A percentile compares a stretch with the other conserved stretches of the same genome.
Evolutionary conservation across 1,140 invertebrate genomes (phyloP).

Genomic region (Lucilia cuprina): DNA sequence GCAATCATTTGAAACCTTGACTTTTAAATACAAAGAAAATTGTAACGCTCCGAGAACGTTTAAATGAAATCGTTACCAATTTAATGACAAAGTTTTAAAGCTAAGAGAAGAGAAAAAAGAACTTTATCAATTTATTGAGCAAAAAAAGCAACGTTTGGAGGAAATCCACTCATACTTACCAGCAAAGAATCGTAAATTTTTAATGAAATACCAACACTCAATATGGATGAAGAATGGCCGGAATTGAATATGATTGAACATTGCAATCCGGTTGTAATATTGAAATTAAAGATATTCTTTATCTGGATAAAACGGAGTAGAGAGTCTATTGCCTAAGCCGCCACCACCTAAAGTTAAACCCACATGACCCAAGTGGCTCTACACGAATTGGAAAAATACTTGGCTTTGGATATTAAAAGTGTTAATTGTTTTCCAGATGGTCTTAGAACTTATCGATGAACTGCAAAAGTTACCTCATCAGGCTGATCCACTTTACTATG

Average conservation of each 20-base stretch:
- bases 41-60: constrained; percentile 64
- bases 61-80: constrained; percentile 71
- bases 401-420: constrained; percentile 3
- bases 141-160: constrained; percentile 66
- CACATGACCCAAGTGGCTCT: neutral
- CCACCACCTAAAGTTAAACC: neutral
- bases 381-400: constrained; percentile 12
- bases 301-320: constrained; percentile 47
- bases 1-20: constrained; percentile 62
- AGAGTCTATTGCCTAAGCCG: constrained; percentile 40
- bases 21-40: constrained; percentile 69
- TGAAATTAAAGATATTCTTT: constrained; percentile 51
- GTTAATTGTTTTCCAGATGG: constrained; percentile 11
- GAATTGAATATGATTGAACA: constrained; percentile 67
- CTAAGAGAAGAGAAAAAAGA: constrained; percentile 73
- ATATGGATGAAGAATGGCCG: constrained; percentile 72
- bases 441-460: neutral
- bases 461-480: constrained; percentile 36
- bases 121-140: constrained; percentile 68
- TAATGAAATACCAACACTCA: constrained; percentile 68
- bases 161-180: constrained; percentile 72
- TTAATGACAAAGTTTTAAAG: constrained; percentile 72
- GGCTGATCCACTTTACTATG: constrained; percentile 46
- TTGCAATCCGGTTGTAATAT: constrained; percentile 48
- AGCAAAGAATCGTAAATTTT: constrained; percentile 63